Conservation (phyloP, 1,140 invertebrate species). For the Neelides sp. region DNA sequence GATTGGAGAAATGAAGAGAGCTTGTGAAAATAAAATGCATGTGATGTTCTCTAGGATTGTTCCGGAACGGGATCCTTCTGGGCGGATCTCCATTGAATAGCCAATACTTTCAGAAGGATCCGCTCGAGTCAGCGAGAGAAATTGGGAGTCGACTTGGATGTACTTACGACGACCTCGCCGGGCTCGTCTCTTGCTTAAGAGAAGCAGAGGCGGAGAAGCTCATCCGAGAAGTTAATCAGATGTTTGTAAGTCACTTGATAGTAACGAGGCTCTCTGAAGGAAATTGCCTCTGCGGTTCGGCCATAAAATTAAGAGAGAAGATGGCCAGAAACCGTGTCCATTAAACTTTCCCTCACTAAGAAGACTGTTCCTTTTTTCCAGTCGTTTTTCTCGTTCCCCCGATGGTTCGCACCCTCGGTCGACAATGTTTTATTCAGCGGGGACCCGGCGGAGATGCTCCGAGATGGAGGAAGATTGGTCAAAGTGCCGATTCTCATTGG, state of each 20-base stretch:
- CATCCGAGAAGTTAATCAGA: constrained; percentile 30
- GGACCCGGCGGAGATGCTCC: constrained; percentile 32
- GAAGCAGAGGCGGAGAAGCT: constrained; percentile 26
- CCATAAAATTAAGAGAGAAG: too few relatives aligned
- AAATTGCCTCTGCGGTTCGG: too few relatives aligned
- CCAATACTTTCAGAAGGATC: constrained; percentile 33
- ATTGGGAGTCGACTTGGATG: constrained; percentile 31
- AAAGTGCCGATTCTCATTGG: constrained; percentile 36
- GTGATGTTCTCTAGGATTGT: constrained; percentile 26
- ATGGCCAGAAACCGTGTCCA: background rate
- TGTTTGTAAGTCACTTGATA: constrained; percentile 35
- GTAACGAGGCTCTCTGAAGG: too few relatives aligned
- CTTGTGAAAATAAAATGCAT: background rate
- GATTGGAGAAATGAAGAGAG: too few relatives aligned
- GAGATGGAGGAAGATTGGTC: constrained; percentile 31
- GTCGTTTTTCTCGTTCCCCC: constrained; percentile 33
- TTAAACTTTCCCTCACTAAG: background rate
- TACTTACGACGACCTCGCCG: constrained; percentile 23
- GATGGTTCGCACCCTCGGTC: constrained; percentile 33
- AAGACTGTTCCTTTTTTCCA: constrained; percentile 15
- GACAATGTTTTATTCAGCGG: constrained; percentile 32
- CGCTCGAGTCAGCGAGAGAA: constrained; percentile 31
- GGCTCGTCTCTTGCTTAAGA: constrained; percentile 28
- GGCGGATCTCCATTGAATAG: constrained; percentile 31
- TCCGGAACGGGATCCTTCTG: constrained; percentile 31